A percentile compares a stretch with the other conserved stretches of the same genome.
phyloP scores from a whole-genome alignment of 2,888 invertebrate species.

The Polietes domitor region DNA sequence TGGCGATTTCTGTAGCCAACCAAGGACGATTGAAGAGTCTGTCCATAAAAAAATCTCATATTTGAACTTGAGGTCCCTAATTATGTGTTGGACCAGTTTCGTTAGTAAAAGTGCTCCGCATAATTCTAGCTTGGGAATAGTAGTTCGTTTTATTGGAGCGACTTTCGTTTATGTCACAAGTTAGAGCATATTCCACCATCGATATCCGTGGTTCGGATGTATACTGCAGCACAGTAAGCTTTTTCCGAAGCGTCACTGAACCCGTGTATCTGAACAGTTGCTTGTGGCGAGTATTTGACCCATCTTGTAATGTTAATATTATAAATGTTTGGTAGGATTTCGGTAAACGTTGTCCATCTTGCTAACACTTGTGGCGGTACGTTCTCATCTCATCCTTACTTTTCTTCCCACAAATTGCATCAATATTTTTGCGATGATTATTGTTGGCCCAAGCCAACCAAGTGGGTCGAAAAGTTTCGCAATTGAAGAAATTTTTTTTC shows the following conservation, averaged over 20 bases:
- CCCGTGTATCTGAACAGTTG: no score
- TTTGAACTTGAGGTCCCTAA: no score
- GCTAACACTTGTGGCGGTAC: no score
- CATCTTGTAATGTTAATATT: no score
- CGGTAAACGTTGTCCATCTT: no score
- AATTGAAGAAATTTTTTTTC: slow-evolving; percentile 22
- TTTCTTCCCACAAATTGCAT: slow-evolving; percentile 44
- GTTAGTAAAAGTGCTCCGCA: slow-evolving; percentile 2
- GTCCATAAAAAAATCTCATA: no score
- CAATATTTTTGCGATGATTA: not conserved
- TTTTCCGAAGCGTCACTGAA: no score
- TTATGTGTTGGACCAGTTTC: not conserved
- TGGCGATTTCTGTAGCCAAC: no score
- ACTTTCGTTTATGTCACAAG: slow-evolving; percentile 31
- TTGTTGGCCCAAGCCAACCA: slow-evolving; percentile 4
- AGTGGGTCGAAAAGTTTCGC: slow-evolving; percentile 29
- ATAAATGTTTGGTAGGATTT: no score
- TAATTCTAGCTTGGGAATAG: slow-evolving; percentile 30
- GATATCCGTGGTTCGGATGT: not conserved
- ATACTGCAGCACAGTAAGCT: slow-evolving; percentile 15
- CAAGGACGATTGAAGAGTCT: no score
- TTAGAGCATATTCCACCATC: not conserved
- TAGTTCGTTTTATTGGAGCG: slow-evolving; percentile 18
- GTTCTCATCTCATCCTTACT: no score
- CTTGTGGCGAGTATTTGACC: no score